Conservation (phyloP, 2,113 vertebrate species). For the Tetrao urogallus region DNA sequence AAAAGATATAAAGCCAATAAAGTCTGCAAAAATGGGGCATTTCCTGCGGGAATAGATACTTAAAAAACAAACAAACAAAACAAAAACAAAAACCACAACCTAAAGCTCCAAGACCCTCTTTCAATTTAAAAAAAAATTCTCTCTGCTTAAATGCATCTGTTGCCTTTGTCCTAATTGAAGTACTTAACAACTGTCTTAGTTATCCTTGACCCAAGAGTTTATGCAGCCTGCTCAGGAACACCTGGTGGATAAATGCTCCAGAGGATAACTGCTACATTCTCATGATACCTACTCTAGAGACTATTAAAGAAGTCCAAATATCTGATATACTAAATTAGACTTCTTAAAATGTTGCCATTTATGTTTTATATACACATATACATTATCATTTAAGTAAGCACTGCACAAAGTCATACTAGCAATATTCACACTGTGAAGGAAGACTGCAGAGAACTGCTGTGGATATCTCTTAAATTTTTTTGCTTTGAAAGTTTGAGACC, state of each 20-base stretch:
- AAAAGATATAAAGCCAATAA: background rate
- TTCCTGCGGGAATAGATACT: background rate
- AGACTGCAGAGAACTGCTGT: background rate
- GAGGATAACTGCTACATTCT: background rate
- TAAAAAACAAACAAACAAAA: background rate
- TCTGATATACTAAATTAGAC: background rate
- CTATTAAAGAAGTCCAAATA: background rate
- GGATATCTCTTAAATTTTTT: background rate
- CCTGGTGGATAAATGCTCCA: background rate
- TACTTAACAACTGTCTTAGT: background rate
- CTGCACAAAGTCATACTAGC: background rate
- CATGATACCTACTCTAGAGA: background rate
- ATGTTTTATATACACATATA: background rate
- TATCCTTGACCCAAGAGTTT: rapidly evolving
- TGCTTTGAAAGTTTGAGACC: background rate
- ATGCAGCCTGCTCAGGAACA: background rate
- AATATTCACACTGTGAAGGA: background rate
- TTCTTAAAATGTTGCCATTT: background rate
- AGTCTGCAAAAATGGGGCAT: background rate
- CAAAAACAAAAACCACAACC: too few species aligned
- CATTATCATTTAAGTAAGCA: background rate
- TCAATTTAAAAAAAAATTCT: background rate
- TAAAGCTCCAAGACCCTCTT: background rate
- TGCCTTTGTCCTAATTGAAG: background rate
- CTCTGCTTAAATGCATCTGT: background rate